Evolutionary conservation across 2,113 vertebrate genomes (phyloP).

Genomic region (Lutjanus erythropterus): DNA sequence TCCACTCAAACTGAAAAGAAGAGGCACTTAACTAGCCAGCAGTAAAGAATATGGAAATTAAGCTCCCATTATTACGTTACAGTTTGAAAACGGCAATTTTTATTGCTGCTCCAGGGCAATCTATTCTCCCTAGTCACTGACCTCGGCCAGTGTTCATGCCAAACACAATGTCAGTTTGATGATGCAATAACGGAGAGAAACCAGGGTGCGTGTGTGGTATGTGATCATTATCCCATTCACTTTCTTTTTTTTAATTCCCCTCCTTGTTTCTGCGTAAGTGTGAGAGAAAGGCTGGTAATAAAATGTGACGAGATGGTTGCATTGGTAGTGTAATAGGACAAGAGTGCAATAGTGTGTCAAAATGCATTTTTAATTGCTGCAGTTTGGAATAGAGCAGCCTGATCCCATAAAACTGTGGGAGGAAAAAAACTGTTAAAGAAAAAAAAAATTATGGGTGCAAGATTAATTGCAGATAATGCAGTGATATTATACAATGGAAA

Average conservation of each 20-base stretch:
- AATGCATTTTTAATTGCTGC: constrained; percentile 71
- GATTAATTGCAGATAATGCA: constrained; percentile 67
- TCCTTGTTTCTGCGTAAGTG: constrained; percentile 42
- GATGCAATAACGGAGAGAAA: constrained; percentile 66
- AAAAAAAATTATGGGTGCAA: constrained; percentile 42
- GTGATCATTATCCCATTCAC: constrained; percentile 62
- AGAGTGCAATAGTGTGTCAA: constrained; percentile 52
- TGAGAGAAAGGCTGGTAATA: constrained; percentile 57
- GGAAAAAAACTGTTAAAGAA: constrained; percentile 36
- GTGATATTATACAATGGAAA: constrained; percentile 62
- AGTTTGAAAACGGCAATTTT: constrained; percentile 68
- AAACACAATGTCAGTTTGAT: constrained; percentile 65
- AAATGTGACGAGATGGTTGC: constrained; percentile 65
- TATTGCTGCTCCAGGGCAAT: constrained; percentile 59
- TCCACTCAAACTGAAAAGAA: constrained; percentile 64
- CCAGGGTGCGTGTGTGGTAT: constrained; percentile 34
- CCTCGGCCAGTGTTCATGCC: constrained; percentile 55
- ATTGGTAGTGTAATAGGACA: constrained; percentile 53
- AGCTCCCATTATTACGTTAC: constrained; percentile 68
- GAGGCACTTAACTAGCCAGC: constrained; percentile 62
- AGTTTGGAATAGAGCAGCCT: constrained; percentile 54
- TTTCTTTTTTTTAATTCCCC: constrained; percentile 33
- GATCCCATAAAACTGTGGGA: constrained; percentile 53
- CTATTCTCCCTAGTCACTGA: constrained; percentile 56
- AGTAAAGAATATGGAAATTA: constrained; percentile 73